These are phyloP conservation scores for Dioctria rufipes DNA, from an alignment of 2,888 invertebrate species.

Conservation along the genomic window DNA sequence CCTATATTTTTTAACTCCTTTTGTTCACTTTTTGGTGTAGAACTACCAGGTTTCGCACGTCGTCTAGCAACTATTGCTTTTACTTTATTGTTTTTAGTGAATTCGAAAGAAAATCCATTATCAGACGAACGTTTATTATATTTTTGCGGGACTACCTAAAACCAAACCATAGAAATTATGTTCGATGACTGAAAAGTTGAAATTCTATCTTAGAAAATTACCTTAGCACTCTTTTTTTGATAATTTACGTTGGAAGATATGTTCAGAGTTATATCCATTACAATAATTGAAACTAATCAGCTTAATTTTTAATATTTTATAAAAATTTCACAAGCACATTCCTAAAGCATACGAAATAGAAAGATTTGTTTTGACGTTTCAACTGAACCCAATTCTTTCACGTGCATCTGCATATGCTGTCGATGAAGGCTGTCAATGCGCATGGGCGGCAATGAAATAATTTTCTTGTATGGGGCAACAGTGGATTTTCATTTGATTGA, in stretches of 20 bases:
- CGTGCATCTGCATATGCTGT: neutral
- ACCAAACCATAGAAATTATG: neutral
- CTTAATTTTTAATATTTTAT: neutral
- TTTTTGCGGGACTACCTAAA: neutral
- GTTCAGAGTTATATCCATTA: slow-evolving; percentile 53
- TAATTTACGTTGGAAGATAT: neutral
- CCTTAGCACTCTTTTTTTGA: neutral
- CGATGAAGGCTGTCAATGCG: neutral
- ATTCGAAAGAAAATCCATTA: slow-evolving; percentile 64
- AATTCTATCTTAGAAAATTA: neutral
- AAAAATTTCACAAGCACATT: neutral
- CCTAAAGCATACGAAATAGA: neutral
- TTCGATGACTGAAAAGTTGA: no score
- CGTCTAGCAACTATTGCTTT: slow-evolving; percentile 68
- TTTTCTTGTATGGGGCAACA: no score
- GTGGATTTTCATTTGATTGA: no score
- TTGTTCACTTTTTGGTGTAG: slow-evolving; percentile 11
- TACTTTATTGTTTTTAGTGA: slow-evolving; percentile 64
- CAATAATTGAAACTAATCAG: neutral
- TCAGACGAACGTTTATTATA: neutral
- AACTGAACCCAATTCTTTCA: slow-evolving; percentile 13
- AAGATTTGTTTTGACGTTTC: slow-evolving; percentile 54
- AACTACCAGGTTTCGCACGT: slow-evolving; percentile 58
- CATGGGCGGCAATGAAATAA: no score
- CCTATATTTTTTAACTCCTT: neutral